phyloP scores from a whole-genome alignment of 2,797 vertebrate species.

The Pogoniulus pusillus region DNA sequence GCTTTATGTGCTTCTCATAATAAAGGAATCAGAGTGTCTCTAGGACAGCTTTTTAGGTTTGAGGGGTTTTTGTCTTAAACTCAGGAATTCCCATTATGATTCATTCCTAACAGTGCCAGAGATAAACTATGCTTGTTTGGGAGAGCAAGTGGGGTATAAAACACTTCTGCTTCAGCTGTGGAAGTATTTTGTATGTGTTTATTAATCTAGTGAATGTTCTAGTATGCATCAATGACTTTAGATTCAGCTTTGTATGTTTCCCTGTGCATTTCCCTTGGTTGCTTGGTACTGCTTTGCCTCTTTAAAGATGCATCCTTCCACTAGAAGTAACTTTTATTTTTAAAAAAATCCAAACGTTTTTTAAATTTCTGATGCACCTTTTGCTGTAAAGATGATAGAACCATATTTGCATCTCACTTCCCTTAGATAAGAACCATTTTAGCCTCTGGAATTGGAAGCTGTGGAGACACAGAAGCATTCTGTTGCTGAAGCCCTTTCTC shows the following conservation, averaged over 20 bases:
- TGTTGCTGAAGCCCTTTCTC: not conserved
- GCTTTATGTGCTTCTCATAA: not conserved
- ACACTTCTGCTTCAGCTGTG: fast-evolving
- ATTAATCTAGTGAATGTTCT: not conserved
- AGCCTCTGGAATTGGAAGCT: not conserved
- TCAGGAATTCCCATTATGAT: not conserved
- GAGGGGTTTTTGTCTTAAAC: not conserved
- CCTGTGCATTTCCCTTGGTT: fast-evolving
- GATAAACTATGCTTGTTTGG: not conserved
- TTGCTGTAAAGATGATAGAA: not conserved
- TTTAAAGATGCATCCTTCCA: not conserved
- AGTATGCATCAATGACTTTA: not conserved
- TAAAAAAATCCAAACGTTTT: not conserved
- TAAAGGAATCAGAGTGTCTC: not conserved
- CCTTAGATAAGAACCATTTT: not conserved
- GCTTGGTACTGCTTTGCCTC: not conserved
- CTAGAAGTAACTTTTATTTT: not conserved
- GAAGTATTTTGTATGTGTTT: not conserved
- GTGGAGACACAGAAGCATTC: fast-evolving
- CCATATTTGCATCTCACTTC: not conserved
- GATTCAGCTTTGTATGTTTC: not conserved
- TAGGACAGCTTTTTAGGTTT: not conserved
- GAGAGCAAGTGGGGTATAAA: not conserved
- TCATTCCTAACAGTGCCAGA: not conserved
- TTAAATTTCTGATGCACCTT: not conserved